These are phyloP conservation scores for Noturus placidus DNA, from an alignment of 2,113 vertebrate genomes.

Conservation along the genomic window DNA sequence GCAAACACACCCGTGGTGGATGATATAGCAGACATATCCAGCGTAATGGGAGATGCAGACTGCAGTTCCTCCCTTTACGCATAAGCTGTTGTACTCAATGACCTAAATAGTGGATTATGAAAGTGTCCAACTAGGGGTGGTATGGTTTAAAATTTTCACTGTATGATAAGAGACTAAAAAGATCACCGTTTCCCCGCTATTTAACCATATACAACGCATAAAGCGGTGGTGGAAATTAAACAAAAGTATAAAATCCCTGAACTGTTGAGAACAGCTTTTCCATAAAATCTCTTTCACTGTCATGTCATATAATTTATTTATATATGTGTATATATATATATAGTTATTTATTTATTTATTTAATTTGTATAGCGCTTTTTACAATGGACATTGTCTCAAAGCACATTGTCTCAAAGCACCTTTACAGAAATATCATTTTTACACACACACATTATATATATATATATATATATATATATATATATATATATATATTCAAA, in stretches of 20 bases:
- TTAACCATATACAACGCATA: background rate
- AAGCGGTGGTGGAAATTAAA: background rate
- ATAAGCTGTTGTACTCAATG: background rate
- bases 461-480: too few relatives aligned
- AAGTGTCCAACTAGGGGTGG: background rate
- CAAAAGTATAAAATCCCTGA: too few relatives aligned
- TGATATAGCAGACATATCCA: conserved; percentile 48
- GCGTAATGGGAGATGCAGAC: conserved; percentile 40
- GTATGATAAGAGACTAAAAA: background rate
- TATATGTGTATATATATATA: too few relatives aligned
- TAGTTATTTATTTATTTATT: too few relatives aligned
- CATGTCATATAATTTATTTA: too few relatives aligned
- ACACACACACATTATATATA: too few relatives aligned
- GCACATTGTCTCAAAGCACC: too few relatives aligned
- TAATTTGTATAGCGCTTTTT: too few relatives aligned
- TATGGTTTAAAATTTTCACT: background rate
- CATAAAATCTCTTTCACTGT: background rate
- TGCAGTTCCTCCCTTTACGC: conserved; percentile 13
- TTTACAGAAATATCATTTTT: too few relatives aligned
- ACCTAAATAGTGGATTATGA: conserved; percentile 7
- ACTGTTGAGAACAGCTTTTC: too few relatives aligned
- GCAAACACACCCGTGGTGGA: conserved; percentile 7
- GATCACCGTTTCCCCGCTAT: background rate
- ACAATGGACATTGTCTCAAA: too few relatives aligned
- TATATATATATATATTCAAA: too few relatives aligned